Evolutionary conservation across 2,888 invertebrate genomes (phyloP), one percentile per base, ranked within the genome.

Genomic region (Eustalomyia histrio): DNA sequence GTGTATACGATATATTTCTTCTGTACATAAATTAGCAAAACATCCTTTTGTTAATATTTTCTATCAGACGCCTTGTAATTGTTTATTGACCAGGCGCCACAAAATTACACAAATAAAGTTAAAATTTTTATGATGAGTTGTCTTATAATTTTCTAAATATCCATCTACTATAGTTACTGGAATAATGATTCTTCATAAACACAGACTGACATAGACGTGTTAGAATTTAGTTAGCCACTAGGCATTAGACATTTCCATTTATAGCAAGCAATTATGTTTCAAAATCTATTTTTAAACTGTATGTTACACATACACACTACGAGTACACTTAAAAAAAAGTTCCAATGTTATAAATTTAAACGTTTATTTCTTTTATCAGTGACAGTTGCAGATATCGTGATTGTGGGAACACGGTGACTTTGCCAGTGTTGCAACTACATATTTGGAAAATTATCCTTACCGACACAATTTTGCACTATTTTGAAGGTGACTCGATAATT

Each of bases 71-170:
- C 71, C 71, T 71, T 61, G 71, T 78, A 81, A 81, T 81, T 81
- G 78, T 78, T 78, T 67, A 75, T 69, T 78, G 74, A 50, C 21
- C 55, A 81, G 81, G 81, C 81, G 81, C 81, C 81, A 81, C 71
- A 81, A 67, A 81, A 78, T 78, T 43, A 74, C 74, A 74, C 55
- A 71, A 61, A 71, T 61, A 18, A 60, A 65, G 55, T 50, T 9
- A 72, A 43, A 52, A 68, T 58, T 69, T n/a, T 65, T 69, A 61
- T 16, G 64, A 61, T 16, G 64, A 65, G 64, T 55, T 63, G 16
- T 63, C 63, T 69, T 65, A 17, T 57, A 72, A 50, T 78, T 74
- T 50, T 50, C 35, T 24, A 55, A 35, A 65, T 24, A 61, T 55
- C 33, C 33, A 71, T 76, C 69, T 50, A 57, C 35, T 35, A 10